Base-by-base conservation (phyloP, 2,797 vertebrate genomes). In the Echiichthys vipera region DNA sequence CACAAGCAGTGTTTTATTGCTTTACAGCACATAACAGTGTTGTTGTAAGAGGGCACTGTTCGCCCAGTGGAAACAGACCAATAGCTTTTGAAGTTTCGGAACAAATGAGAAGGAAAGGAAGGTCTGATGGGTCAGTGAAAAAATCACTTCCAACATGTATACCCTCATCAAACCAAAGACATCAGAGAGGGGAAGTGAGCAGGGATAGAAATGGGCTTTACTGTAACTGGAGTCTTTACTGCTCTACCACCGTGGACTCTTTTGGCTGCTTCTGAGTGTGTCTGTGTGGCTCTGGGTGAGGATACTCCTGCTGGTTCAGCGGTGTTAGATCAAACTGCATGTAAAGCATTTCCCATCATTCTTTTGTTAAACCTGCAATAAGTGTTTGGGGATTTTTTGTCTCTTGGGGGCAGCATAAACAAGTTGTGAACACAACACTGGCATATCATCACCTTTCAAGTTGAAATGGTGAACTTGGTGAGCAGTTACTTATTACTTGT, bases 101-200 rank as follows among this genome's bases (percentile, higher is more conserved):
- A n/a, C n/a, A n/a, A n/a, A n/a, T n/a, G 15, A 42, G 55, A 58
- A n/a, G n/a, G n/a, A 22, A 39, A 32, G 20, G 20, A 25, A 15
- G n/a, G 11, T 58, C n/a, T 42, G 25, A 42, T 14, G 30, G 1
- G 10, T 32, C 42, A 47, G 17, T 27, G 29, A 61, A 29, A 15
- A 42, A 42, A 32, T 49, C 20, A n/a, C 17, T 7, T 46, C 7
- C 46, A 54, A 24, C 17, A 40, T 40, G 61, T 57, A 39, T 36
- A 49, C 43, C 14, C 27, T 49, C 45, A 29, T 43, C 27, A 27
- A 51, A 65, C 29, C 54, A 58, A 65, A 65, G 62, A 65, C 62
- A 57, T 30, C 58, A 18, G 37, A 61, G 55, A 42, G 34, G 24
- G n/a, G 14, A 20, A 14, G 46, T n/a, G 22, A 62, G 12, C 15